Percentiles rank a stretch among this genome's conserved stretches.
Conservation (phyloP, 2,113 vertebrate genomes). For the Callospermophilus lateralis region DNA sequence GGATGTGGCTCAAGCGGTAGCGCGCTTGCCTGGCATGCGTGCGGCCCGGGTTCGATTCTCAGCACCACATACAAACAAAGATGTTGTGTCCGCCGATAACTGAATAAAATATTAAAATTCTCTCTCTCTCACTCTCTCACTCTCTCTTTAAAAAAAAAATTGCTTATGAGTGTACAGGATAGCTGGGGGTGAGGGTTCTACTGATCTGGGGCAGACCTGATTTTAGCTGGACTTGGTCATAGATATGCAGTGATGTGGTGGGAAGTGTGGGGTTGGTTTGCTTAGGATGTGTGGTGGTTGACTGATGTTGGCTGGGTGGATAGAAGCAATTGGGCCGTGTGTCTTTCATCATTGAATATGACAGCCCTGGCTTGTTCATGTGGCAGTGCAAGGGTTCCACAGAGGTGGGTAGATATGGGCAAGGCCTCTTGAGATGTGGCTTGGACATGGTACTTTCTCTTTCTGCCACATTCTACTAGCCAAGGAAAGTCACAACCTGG, state of each 20-base stretch:
- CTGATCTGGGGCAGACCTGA: background rate
- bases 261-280: background rate
- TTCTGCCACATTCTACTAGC: background rate
- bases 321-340: background rate
- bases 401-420: background rate
- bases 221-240: background rate
- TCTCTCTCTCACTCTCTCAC: no score
- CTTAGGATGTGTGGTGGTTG: background rate
- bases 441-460: background rate
- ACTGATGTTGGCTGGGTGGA: background rate
- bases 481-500: background rate
- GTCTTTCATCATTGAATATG: background rate
- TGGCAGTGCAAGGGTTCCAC: background rate
- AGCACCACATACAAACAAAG: no score
- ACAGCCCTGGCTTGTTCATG: background rate
- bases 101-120: no score
- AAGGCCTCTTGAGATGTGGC: background rate
- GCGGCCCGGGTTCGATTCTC: no score
- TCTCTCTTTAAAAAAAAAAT: no score
- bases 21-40: no score
- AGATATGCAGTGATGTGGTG: background rate
- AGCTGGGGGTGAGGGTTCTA: background rate
- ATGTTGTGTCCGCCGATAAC: no score
- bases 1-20: no score
- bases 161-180: background rate